These are phyloP conservation scores for Sesia bembeciformis DNA, from an alignment of 2,888 invertebrate species.

Conservation along the genomic window DNA sequence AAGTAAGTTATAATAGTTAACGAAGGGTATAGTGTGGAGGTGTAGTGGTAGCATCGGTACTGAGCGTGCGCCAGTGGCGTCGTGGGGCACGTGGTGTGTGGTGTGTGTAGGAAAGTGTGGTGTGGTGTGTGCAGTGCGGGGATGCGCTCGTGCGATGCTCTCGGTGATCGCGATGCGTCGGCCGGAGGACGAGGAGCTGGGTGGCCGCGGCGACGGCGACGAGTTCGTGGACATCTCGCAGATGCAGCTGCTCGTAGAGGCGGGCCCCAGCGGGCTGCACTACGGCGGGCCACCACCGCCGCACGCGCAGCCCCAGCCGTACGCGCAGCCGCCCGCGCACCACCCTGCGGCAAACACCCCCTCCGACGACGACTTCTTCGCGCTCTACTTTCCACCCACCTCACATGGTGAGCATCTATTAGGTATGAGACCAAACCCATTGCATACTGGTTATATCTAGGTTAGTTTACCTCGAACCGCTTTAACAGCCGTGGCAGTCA, in stretches of 20 bases:
- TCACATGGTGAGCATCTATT: conserved; percentile 67
- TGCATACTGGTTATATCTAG: neutral
- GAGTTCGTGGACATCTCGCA: conserved; percentile 90
- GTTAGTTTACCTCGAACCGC: neutral
- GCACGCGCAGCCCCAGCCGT: conserved; percentile 60
- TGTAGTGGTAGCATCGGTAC: conserved; percentile 5
- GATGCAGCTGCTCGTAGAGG: conserved; percentile 83
- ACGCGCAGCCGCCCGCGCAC: conserved; percentile 41
- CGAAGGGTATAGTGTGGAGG: neutral
- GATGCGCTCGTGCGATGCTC: conserved; percentile 71
- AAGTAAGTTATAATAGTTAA: conserved; percentile 30
- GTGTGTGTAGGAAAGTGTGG: conserved; percentile 31
- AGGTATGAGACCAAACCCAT: neutral
- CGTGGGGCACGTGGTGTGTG: conserved; percentile 15
- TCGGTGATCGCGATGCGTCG: conserved; percentile 84
- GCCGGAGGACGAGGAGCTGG: conserved; percentile 79
- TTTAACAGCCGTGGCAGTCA: neutral
- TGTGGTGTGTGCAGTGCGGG: conserved; percentile 52
- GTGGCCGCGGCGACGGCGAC: conserved; percentile 69
- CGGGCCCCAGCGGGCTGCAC: conserved; percentile 67
- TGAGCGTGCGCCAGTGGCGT: conserved; percentile 25
- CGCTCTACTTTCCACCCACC: conserved; percentile 81
- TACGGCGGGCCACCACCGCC: conserved; percentile 64
- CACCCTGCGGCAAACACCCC: conserved; percentile 64
- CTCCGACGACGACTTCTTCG: conserved; percentile 84